phyloP scores from a whole-genome alignment of 2,113 vertebrate species.

The Tupaia chinensis region DNA sequence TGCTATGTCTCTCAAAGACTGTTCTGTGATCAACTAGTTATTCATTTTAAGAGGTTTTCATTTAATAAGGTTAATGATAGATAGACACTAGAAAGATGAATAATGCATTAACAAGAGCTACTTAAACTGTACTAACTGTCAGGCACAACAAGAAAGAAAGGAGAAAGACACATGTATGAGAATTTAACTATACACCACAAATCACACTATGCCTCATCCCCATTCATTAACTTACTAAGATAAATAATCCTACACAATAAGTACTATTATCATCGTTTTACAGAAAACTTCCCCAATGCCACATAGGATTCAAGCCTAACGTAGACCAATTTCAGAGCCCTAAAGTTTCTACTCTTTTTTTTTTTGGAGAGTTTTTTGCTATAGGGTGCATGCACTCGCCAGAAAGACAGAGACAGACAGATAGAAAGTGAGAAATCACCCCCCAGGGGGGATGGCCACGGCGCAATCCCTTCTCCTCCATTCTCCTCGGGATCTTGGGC shows the following conservation, averaged over 20 bases:
- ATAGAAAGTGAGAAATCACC: too few relatives aligned
- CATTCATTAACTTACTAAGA: slow-evolving; percentile 39
- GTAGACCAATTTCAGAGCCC: background rate
- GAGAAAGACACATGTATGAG: background rate
- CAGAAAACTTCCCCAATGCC: background rate
- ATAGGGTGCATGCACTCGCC: too few relatives aligned
- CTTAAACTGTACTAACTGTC: background rate
- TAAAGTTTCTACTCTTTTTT: background rate
- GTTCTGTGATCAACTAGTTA: background rate
- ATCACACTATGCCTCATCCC: background rate
- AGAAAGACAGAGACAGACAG: too few relatives aligned
- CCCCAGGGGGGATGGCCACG: too few relatives aligned
- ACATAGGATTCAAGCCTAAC: background rate
- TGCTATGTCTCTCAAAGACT: slow-evolving; percentile 21
- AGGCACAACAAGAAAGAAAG: background rate
- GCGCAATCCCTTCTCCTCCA: too few relatives aligned
- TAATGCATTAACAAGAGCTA: background rate
- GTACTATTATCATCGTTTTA: background rate
- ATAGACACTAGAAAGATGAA: background rate
- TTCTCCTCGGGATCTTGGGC: too few relatives aligned
- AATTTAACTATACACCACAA: background rate
- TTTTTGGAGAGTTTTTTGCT: too few relatives aligned
- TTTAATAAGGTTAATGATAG: slow-evolving; percentile 17
- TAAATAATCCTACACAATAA: background rate
- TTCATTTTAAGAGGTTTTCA: slow-evolving; percentile 6